Base-by-base conservation (phyloP, 2,113 vertebrate genomes). In the Tenrec ecaudatus region DNA sequence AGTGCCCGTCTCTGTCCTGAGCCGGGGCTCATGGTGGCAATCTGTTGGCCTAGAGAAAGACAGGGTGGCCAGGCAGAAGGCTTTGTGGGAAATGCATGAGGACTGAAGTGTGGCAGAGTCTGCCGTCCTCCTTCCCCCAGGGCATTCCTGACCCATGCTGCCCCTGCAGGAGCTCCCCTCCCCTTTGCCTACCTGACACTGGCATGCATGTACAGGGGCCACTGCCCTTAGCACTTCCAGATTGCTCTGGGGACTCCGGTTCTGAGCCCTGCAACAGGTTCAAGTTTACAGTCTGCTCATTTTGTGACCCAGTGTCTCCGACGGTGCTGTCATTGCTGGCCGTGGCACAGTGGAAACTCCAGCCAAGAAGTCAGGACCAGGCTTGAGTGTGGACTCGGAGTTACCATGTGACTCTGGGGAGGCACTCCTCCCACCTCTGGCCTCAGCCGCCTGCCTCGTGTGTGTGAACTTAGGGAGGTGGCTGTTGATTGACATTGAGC, bases 41-140 rank as follows among this genome's bases (percentile, higher is more conserved):
- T 33, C 36, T 10, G 8, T 33, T 82, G 31, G 5, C 17, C 73
- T 73, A 6, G 27, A 89, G 53, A 77, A 62, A 83, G 66, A 31
- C 0, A 0, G 79, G 58, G 2, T 0, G 1, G 27, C 1, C 0
- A n/a, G 31, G 33, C 38, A 7, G 57, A 38, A 84, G 22, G 25
- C 38, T 29, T 31, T 3, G 3, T 1, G 0, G 29, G 62, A n/a
- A 15, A 47, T 17, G 20, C 25, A 31, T 0, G 1, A 0, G 5
- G n/a, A n/a, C 40, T 43, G 25, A 33, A 2, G 66, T 33, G 64
- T 53, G 60, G 53, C 20, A 57, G 43, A n/a, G 15, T 20, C 79
- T 8, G 6, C 58, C 22, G 38, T 36, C 33, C 16, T 38, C 23
- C 33, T 16, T 57, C 53, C 68, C 57, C 33, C 27, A 3, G 4